These are phyloP conservation scores for Pterocles gutturalis DNA, from an alignment of 2,113 vertebrate genomes.

Conservation along the genomic window DNA sequence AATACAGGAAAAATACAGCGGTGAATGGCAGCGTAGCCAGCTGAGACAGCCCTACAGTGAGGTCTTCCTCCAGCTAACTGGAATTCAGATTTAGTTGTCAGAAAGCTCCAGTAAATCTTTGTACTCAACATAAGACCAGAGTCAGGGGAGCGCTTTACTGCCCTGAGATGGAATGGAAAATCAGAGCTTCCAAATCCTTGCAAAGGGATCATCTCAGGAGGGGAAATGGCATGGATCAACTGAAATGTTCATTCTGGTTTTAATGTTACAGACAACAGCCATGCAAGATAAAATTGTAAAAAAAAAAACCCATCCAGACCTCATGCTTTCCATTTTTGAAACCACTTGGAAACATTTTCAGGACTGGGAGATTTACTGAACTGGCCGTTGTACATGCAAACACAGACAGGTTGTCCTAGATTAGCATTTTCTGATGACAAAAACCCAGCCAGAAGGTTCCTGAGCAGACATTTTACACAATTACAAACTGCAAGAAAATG, in stretches of 20 bases:
- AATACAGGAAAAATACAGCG: background rate
- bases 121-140: background rate
- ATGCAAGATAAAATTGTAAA: background rate
- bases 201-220: background rate
- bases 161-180: constrained; percentile 32
- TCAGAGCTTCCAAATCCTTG: constrained; percentile 2
- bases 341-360: background rate
- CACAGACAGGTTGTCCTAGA: background rate
- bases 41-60: background rate
- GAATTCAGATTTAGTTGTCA: background rate
- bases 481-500: background rate
- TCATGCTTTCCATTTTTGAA: background rate
- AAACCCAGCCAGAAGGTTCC: background rate
- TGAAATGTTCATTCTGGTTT: background rate
- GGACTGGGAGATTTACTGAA: background rate
- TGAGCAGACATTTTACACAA: background rate
- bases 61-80: background rate
- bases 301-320: background rate
- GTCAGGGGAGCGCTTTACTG: background rate
- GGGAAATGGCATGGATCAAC: background rate
- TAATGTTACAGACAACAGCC: background rate
- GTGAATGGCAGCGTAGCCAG: background rate
- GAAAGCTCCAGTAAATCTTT: constrained; percentile 11
- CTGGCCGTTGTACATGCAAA: background rate
- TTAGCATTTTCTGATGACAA: background rate